phyloP scores from a whole-genome alignment of 92 coral and sea anemone species.

The Desmophyllum pertusum region DNA sequence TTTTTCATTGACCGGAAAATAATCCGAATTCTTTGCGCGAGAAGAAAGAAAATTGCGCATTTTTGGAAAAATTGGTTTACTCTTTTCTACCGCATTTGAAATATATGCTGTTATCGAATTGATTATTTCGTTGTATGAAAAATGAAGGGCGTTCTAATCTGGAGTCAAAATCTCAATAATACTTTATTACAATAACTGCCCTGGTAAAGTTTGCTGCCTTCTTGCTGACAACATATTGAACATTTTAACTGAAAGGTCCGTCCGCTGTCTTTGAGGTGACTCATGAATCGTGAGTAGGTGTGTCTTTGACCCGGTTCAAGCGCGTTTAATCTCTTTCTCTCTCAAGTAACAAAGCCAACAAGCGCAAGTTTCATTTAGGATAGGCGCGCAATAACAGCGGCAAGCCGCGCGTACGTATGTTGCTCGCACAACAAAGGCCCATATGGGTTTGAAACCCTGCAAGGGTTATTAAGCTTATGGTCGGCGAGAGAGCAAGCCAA shows the following conservation, averaged over 20 bases:
- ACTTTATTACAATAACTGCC: background rate
- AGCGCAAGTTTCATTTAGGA: background rate
- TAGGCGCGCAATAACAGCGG: conserved; percentile 11
- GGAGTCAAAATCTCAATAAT: background rate
- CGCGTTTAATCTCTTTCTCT: background rate
- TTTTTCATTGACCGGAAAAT: conserved; percentile 30
- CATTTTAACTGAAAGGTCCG: background rate
- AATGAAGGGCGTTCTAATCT: conserved; percentile 4
- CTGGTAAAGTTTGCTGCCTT: background rate
- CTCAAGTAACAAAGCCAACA: background rate
- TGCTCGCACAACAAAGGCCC: conserved; percentile 29
- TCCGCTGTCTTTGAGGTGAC: background rate
- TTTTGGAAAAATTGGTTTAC: background rate
- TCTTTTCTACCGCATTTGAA: background rate
- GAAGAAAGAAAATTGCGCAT: background rate
- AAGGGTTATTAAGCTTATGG: conserved; percentile 36
- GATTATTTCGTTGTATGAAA: background rate
- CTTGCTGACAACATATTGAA: background rate
- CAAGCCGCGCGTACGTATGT: background rate
- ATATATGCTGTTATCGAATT: background rate
- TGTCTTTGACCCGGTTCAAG: background rate
- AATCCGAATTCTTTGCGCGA: conserved; percentile 1
- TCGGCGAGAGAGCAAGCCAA: conserved; percentile 34
- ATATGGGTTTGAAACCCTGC: conserved; percentile 29
- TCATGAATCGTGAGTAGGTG: background rate